These are phyloP conservation scores for Chaetophractus vellerosus DNA, from an alignment of 2,797 vertebrate species.

Conservation along the genomic window DNA sequence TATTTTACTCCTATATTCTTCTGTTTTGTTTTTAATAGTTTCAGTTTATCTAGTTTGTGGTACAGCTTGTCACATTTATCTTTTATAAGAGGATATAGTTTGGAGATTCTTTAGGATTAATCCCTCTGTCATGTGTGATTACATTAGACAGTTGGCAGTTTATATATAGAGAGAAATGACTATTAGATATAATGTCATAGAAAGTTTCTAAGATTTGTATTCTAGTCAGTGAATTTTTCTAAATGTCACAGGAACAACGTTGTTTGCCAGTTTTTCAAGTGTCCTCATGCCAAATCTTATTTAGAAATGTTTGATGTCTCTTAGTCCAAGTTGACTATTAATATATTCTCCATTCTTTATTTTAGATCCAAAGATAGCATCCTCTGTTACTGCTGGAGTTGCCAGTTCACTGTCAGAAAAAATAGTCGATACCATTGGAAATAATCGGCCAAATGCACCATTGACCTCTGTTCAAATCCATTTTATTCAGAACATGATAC, in stretches of 20 bases:
- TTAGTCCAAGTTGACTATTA: slow-evolving; percentile 53
- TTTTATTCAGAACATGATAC: slow-evolving; percentile 99
- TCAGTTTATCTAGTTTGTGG: slow-evolving; percentile 74
- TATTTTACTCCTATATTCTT: not conserved
- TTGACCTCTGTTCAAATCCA: slow-evolving; percentile 96
- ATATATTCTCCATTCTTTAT: slow-evolving; percentile 63
- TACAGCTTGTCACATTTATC: slow-evolving; percentile 75
- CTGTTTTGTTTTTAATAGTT: slow-evolving; percentile 50
- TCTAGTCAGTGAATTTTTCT: slow-evolving; percentile 74
- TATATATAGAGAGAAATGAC: slow-evolving; percentile 71
- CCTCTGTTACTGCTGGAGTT: slow-evolving; percentile 88
- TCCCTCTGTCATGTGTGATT: slow-evolving; percentile 70
- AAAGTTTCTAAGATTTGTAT: slow-evolving; percentile 76
- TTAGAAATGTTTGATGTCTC: slow-evolving; percentile 75
- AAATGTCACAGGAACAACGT: slow-evolving; percentile 64
- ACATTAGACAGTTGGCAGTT: slow-evolving; percentile 74
- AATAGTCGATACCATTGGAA: slow-evolving; percentile 92
- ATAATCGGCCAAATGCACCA: slow-evolving; percentile 92
- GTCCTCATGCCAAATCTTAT: slow-evolving; percentile 64
- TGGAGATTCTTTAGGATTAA: slow-evolving; percentile 73
- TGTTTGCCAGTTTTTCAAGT: slow-evolving; percentile 65
- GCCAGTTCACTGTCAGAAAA: slow-evolving; percentile 94
- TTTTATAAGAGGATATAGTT: slow-evolving; percentile 71
- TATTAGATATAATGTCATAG: slow-evolving; percentile 74
- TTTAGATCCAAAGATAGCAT: slow-evolving; percentile 88